Evolutionary conservation across 2,888 invertebrate species (phyloP), one percentile per base, ranked within the genome.

Genomic region (Aleiodes alternator): DNA sequence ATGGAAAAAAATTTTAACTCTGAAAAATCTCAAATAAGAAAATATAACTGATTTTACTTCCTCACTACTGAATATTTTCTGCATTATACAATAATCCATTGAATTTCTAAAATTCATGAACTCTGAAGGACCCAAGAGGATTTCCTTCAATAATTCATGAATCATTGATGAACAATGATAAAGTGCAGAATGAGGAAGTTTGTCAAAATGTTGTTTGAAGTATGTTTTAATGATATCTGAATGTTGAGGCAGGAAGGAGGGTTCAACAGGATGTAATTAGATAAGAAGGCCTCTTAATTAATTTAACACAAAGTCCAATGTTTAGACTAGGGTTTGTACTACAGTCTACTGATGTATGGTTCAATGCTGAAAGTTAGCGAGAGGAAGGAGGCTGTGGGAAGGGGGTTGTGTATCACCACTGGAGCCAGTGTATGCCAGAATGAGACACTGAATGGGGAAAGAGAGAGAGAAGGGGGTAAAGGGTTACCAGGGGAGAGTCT

Each of bases 291-390:
- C 56, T 75, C 69, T 71, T 76, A 78, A 78, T 79, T 78, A 78
- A 80, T 59, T 78, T 71, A 76, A 77, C 74, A 78, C 72, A 79
- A 75, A 75, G 73, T 79, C 70, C 66, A 76, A 78, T 79, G 76
- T 79, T 78, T 78, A 76, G 48, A 72, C 61, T 73, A 31, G n/a
- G 56, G 34, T 50, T 50, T 53, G 43, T 73, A 31, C n/a, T 50
- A 14, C 51, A 7, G 9, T 16, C 16, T 31, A 50, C 31, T 29
- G 23, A 50, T 68, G 48, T 43, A 48, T 66, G 9, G 48, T 59
- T 59, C 7, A 64, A 64, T 43, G 14, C 16, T 64, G 48, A 64
- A 43, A 43, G 64, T 43, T 29, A n/a, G 23, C 16, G 38, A 9
- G n/a, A 9, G 69, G 23, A 14, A 14, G 34, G 16, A 11, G 14